Base-by-base conservation (phyloP, 2,888 invertebrate genomes). In the Synergus gifuensis region DNA sequence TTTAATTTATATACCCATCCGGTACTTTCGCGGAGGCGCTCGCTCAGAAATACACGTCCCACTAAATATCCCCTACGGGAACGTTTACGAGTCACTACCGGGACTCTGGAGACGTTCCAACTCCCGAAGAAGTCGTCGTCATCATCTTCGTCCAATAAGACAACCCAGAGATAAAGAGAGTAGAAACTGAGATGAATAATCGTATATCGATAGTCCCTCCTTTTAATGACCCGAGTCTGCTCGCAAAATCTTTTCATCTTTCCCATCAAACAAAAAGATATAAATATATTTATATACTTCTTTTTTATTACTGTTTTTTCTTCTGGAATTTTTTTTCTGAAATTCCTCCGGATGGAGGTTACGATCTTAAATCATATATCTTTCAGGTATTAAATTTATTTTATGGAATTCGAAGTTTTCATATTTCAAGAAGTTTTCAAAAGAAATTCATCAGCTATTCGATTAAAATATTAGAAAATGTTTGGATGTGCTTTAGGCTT, bases 91-190 rank as follows among this genome's bases (percentile, higher is more conserved):
- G 84, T 84, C 80, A 81, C 85, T 80, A 78, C 69, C 80, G 79
- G 81, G 80, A 81, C 80, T 81, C 85, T 89, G 88, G 88, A 89
- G 85, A 78, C 82, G 85, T 85, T 89, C 89, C 89, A 89, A 89
- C 79, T 86, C 81, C 58, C 54, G 79, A 79, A 42, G 81, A 79
- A 73, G 80, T 81, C 79, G 76, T 42, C 62, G 40, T 76, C 76
- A 63, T 76, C 76, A 44, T 63, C 60, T 14, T 76, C 22, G 40
- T 16, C 76, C 62, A 46, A 42, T 76, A 76, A 73, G 36, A 40
- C 40, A 54, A 73, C 46, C 46, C 9, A 22, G 4, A 18, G 66
- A 12, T 18, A 44, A 40, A 40, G 28, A 69, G 46, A 69, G 9
- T 9, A 22, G 16, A 28, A 7, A 46, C 16, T 54, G 54, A 54